Percentiles rank a stretch among this genome's conserved stretches.
Conservation (phyloP, 2,888 invertebrate species). For the Eudemis profundana region DNA sequence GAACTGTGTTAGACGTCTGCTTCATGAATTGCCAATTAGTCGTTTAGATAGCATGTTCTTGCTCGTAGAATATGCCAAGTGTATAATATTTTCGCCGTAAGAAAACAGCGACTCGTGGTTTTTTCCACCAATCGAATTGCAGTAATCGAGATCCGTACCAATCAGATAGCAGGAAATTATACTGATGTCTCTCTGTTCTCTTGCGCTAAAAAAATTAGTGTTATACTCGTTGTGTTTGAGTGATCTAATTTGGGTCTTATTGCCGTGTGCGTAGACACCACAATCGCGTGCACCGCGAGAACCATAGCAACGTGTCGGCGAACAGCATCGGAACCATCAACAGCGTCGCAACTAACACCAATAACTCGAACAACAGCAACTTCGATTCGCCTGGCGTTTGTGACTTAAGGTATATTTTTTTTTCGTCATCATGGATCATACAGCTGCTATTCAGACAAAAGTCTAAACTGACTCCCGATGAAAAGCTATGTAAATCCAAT, state of each 20-base stretch:
- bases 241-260: constrained; percentile 19
- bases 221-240: too few species aligned
- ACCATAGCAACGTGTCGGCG: constrained; percentile 83
- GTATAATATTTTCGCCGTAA: too few species aligned
- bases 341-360: constrained; percentile 78
- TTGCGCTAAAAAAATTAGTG: too few species aligned
- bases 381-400: constrained; percentile 82
- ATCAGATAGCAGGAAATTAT: too few species aligned
- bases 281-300: constrained; percentile 89
- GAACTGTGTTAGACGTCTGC: constrained; percentile 9
- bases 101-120: too few species aligned
- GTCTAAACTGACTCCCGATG: too few species aligned
- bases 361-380: constrained; percentile 69
- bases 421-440: too few species aligned
- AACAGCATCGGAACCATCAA: constrained; percentile 82
- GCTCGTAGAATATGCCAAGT: not conserved
- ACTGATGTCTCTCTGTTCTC: too few species aligned
- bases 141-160: too few species aligned
- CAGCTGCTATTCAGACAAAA: too few species aligned
- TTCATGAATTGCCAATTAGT: constrained; percentile 4
- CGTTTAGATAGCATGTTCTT: constrained; percentile 7
- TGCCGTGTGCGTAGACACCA: constrained; percentile 81
- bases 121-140: too few species aligned
- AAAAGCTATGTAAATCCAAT: too few species aligned
- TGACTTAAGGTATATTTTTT: constrained; percentile 76